A percentile compares a stretch with the other conserved stretches of the same genome.
These are phyloP conservation scores for Ptychochromis oligacanthus DNA, from an alignment of 2,113 vertebrate genomes.

Conservation along the genomic window DNA sequence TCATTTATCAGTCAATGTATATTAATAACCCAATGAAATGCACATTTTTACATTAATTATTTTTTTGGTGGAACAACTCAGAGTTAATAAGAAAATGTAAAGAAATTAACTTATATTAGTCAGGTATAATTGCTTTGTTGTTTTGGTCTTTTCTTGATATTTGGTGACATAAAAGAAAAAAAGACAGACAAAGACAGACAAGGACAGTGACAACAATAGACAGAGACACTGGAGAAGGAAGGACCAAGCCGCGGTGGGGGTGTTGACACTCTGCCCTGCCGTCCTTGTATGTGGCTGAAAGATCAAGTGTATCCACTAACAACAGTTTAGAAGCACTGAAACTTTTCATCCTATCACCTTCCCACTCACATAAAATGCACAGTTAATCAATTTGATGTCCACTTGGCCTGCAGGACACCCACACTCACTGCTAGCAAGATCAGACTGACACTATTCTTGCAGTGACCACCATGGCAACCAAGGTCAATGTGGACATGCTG, in stretches of 20 bases:
- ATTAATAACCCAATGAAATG: neutral
- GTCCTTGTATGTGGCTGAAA: constrained; percentile 48
- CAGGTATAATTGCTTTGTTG: neutral
- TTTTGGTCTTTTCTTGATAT: neutral
- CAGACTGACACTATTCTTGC: constrained; percentile 17
- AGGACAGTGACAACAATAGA: constrained; percentile 60
- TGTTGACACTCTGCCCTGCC: constrained; percentile 39
- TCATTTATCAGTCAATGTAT: neutral
- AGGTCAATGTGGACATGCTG: constrained; percentile 1
- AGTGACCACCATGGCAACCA: constrained; percentile 39
- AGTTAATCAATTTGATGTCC: constrained; percentile 10
- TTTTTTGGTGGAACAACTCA: neutral
- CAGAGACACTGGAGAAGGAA: constrained; percentile 50
- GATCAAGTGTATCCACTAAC: constrained; percentile 68
- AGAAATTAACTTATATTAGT: neutral
- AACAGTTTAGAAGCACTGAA: constrained; percentile 51
- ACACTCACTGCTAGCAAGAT: neutral
- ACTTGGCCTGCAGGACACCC: neutral
- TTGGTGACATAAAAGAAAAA: neutral
- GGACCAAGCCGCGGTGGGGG: constrained; percentile 17
- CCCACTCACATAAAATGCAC: constrained; percentile 14
- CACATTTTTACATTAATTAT: neutral
- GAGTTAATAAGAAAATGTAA: neutral
- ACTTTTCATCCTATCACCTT: constrained; percentile 50
- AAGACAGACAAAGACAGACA: constrained; percentile 40